Evolutionary conservation across 2,797 vertebrate species (phyloP), one percentile per base, ranked within the genome.

Genomic region (Salmo trutta): DNA sequence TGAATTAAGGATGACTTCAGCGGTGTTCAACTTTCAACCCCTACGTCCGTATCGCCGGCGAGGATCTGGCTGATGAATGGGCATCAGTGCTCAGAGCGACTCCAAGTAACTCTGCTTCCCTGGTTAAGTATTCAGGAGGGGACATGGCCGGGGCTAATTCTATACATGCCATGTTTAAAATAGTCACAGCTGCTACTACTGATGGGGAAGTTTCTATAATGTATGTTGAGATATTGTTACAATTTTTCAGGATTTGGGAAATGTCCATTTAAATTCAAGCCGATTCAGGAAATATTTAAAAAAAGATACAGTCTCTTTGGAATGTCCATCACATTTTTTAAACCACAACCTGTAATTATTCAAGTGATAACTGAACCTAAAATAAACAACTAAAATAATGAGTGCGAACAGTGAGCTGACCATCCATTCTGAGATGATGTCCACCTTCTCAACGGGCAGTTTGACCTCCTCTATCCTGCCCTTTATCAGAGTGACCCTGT

Each of bases 381-480:
- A 64, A 27, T 64, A 12, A 62, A 36, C 33, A 36, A 21, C n/a
- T 10, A 14, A 74, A 51, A 71, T 56, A 31, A 71, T 73, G 31
- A 79, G 73, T 14, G 65, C 21, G 27, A 21, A 52, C 16, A 72
- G 59, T 72, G 74, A 41, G 93, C 96, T 97, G 90, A 99, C 98
- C 98, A 99, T 99, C 98, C 98, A 99, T 36, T 99, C 98, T 0
- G 98, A 99, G 93, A 99, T 93, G 83, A 99, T 81, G 87, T 99
- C 98, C 85, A 99, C 98, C 89, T 96, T 97, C 83, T 97, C 95
- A 87, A 97, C 86, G 17, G 97, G 97, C 47, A 99, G 94, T 74
- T 85, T 88, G 78, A 98, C 95, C 87, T 99, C 97, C 90, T 99
- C 98, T 0, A 99, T 96, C 82, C 96, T 95, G 83, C 98, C 98